Conservation (phyloP, 2,888 invertebrate genomes). For the Oasisia sp. region DNA sequence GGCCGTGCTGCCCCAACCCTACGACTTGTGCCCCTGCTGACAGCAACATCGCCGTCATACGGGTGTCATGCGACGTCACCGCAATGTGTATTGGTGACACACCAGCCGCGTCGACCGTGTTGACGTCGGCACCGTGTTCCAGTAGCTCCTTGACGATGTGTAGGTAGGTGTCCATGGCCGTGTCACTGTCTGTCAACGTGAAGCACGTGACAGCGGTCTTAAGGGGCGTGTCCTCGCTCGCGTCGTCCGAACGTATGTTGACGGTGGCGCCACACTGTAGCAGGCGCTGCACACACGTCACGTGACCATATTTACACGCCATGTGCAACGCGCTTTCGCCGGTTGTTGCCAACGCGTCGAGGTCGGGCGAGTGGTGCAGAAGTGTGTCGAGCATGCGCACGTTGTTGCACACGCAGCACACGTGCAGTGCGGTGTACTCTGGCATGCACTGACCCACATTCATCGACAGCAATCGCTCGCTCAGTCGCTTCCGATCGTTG, state of each 20-base stretch:
- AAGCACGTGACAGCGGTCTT: constrained; percentile 19
- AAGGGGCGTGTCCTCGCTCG: constrained; percentile 25
- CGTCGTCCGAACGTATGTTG: constrained; percentile 1
- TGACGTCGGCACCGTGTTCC: constrained; percentile 28
- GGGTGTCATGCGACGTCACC: constrained; percentile 28
- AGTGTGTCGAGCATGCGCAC: constrained; percentile 25
- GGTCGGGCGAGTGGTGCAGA: constrained; percentile 25
- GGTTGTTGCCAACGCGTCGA: constrained; percentile 20
- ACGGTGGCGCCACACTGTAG: constrained; percentile 29
- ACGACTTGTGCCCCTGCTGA: constrained; percentile 26
- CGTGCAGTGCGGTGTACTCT: constrained; percentile 22
- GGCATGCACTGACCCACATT: constrained; percentile 6
- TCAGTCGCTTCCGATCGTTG: background rate
- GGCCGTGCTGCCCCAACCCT: background rate
- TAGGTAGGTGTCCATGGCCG: background rate
- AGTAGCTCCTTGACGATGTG: constrained; percentile 26
- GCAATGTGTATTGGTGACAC: constrained; percentile 33
- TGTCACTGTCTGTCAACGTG: background rate
- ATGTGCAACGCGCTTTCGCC: constrained; percentile 34
- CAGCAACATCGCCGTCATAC: constrained; percentile 30
- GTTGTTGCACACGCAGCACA: constrained; percentile 28
- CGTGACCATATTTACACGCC: constrained; percentile 30
- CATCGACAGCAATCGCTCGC: constrained; percentile 2
- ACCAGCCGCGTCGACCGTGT: constrained; percentile 27
- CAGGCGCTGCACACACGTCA: constrained; percentile 26